Evolutionary conservation across 2,113 vertebrate species (phyloP), one percentile per base, ranked within the genome.

Genomic region (Nycticryphes semicollaris): DNA sequence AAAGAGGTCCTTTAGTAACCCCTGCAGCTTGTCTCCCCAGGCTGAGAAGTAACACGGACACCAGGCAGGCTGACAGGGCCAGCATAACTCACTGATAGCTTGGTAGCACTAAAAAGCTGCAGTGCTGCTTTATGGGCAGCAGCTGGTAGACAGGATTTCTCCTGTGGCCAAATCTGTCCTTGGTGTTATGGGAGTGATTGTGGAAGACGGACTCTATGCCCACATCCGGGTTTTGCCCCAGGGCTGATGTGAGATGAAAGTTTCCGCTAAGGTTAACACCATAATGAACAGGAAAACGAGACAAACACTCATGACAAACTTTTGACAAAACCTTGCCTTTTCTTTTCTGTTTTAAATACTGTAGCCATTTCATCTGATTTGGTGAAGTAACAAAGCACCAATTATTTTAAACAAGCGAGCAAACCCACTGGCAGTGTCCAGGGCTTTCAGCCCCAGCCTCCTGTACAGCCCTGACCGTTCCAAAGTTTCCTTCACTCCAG

Each of bases 191-290:
- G 60, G 48, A 28, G 28, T 17, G 72, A 39, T 3, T 16, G 50
- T 43, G 63, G 68, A 54, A 66, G 75, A 19, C 2, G 8, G 63
- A 53, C 25, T 47, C 60, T 8, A 3, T 41, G 88, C 60, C 53
- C 3, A 0, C 1, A 1, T 39, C 54, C 3, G 0, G 25, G 24
- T 31, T 77, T 73, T 63, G 43, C 68, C 57, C 57, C 37, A 43
- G 60, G 69, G n/a, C 14, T 76, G 75, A 89, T 1, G 1, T 24
- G 75, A 60, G 31, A 11, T 28, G 27, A 43, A 45, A 45, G 43
- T 51, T 80, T 84, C 68, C 63, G 50, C 48, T 37, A 21, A 41
- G 33, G 31, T 39, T 50, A 72, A 66, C 14, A 22, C 11, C 47
- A 24, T 13, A 51, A 30, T 3, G 18, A 81, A 47, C 27, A 9